Conservation (phyloP, 2,797 vertebrate species). For the Malurus leucopterus region DNA sequence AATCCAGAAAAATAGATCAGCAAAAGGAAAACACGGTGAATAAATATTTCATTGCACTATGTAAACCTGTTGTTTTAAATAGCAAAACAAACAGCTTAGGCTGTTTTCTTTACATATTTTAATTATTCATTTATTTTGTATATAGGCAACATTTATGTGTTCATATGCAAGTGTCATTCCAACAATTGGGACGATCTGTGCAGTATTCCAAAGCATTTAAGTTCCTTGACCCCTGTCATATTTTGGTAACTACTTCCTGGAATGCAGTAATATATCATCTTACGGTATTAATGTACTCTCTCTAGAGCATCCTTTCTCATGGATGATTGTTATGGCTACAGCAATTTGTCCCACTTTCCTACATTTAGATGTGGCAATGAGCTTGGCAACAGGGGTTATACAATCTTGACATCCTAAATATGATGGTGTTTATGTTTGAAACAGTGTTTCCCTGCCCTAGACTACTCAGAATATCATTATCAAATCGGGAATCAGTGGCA, state of each 20-base stretch:
- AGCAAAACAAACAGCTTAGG: slow-evolving; percentile 6
- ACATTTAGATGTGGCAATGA: not conserved
- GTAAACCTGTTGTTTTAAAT: slow-evolving; percentile 45
- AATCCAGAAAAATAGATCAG: slow-evolving; percentile 52
- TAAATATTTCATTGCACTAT: slow-evolving; percentile 52
- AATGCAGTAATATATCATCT: not conserved
- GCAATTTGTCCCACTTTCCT: not conserved
- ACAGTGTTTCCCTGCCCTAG: not conserved
- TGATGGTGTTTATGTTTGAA: not conserved
- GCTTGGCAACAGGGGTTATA: not conserved
- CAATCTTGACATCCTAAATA: not conserved
- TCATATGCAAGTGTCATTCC: not conserved
- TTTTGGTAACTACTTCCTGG: not conserved
- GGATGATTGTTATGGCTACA: not conserved
- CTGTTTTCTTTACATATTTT: slow-evolving; percentile 15
- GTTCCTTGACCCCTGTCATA: not conserved
- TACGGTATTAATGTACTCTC: not conserved
- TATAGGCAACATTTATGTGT: not conserved
- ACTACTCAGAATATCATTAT: not conserved
- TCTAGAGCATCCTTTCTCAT: not conserved
- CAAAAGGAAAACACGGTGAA: slow-evolving; percentile 31
- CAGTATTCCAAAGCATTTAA: not conserved
- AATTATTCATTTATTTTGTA: slow-evolving; percentile 39
- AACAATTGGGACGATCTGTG: not conserved
- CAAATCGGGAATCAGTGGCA: not conserved